phyloP scores from a whole-genome alignment of 2,797 vertebrate species.

The Molossus molossus region DNA sequence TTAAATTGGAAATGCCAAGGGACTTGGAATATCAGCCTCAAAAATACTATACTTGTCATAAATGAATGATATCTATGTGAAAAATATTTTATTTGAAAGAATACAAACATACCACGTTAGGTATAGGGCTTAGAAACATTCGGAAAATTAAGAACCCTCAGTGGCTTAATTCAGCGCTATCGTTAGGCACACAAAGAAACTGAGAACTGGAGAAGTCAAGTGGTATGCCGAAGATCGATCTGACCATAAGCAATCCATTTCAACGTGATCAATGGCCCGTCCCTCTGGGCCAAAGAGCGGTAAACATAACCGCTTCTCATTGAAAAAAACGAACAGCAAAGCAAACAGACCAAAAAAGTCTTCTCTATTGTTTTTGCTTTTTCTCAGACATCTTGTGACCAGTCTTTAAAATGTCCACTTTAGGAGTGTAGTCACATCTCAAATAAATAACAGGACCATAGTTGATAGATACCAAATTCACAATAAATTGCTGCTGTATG shows the following conservation, averaged over 20 bases:
- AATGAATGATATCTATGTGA: not conserved
- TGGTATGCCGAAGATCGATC: not conserved
- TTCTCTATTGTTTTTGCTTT: not conserved
- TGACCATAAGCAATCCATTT: not conserved
- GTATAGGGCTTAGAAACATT: not conserved
- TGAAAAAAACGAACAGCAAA: not conserved
- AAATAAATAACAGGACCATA: not conserved
- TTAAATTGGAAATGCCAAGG: not conserved
- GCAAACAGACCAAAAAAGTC: not conserved
- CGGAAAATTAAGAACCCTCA: constrained; percentile 4
- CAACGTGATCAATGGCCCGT: not conserved
- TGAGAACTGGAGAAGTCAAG: not conserved
- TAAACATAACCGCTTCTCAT: not conserved
- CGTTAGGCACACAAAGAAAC: not conserved
- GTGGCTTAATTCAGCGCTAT: not conserved
- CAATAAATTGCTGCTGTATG: not conserved
- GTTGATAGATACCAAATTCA: not conserved
- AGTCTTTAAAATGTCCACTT: constrained; percentile 10
- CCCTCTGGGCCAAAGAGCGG: not conserved
- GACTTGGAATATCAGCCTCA: not conserved
- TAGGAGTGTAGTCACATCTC: not conserved
- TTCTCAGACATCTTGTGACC: not conserved
- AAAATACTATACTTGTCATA: not conserved
- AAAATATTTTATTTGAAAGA: constrained; percentile 21
- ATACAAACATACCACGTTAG: not conserved